Evolutionary conservation across 1,140 invertebrate species (phyloP), one percentile per base, ranked within the genome.

Genomic region (Acromyrmex heyeri): DNA sequence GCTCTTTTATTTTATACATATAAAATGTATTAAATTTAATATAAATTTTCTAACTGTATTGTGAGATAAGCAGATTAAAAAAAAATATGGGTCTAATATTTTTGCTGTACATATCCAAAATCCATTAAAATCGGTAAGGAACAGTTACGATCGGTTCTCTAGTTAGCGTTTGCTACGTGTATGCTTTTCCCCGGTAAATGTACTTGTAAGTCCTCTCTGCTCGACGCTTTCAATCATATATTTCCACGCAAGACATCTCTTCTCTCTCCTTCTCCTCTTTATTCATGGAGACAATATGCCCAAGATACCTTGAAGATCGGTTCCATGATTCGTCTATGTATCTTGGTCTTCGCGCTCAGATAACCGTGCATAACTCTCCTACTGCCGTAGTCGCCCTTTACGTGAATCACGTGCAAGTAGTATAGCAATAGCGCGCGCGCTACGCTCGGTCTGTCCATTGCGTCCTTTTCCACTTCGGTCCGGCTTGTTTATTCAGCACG

Each of bases 401-500:
- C 76, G 57, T 38, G 87, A 78, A 59, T 69, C 70, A 72, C 21
- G 38, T 55, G 69, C 55, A 86, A 87, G 86, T 88, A 59, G 87
- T 87, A 83, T 12, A 86, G 70, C 79, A 73, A 55, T 75, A 83
- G 79, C 53, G 6, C 34, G 70, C 6, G 61, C 34, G 48, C 14
- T 59, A 64, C 76, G 76, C 77, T 89, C 59, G 64, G 72, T 61
- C 77, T 27, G 38, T 44, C 67, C 38, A 77, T 14, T 1, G 18
- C 79, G 83, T 73, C 62, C 61, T 78, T 38, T 76, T 65, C 70
- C 83, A 64, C 75, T 72, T 85, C 57, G 76, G 69, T 62, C 65
- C 44, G 61, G 79, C 59, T 81, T 82, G 88, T 89, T 90, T 90
- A 86, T 90, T 77, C 88, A 87, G 82, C 8, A n/a, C 53, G 70